A percentile compares a stretch with the other conserved stretches of the same genome.
phyloP scores from a whole-genome alignment of 1,140 invertebrate species.

The Mya arenaria region DNA sequence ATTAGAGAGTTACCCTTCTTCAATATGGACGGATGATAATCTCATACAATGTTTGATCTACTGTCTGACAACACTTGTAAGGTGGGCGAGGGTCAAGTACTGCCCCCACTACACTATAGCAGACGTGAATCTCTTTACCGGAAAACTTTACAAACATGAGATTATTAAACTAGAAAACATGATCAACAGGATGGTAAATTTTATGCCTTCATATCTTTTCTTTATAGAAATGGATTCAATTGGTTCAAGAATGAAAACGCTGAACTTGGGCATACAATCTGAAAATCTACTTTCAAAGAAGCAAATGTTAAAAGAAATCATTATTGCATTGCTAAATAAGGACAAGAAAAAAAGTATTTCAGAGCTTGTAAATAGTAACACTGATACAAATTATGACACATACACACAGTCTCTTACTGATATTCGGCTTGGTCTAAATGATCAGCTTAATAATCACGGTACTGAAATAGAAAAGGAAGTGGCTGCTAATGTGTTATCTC shows the following conservation, averaged over 20 bases:
- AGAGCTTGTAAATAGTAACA: too few relatives aligned
- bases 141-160: neutral
- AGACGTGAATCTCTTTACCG: neutral
- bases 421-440: neutral
- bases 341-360: too few relatives aligned
- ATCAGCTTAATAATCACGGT: neutral
- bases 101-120: neutral
- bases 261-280: neutral
- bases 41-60: neutral
- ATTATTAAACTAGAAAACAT: neutral
- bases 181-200: neutral
- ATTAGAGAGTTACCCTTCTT: too few relatives aligned
- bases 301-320: neutral
- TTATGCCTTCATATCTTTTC: neutral
- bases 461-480: neutral
- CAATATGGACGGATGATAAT: neutral
- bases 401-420: neutral
- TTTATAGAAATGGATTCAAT: neutral
- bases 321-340: neutral
- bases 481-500: neutral
- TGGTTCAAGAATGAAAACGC: neutral
- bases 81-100: neutral
- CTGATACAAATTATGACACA: neutral
- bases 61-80: conserved; percentile 3
- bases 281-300: neutral